Evolutionary conservation across 2,888 invertebrate species (phyloP).

Genomic region (Tetheella fluctuosa): DNA sequence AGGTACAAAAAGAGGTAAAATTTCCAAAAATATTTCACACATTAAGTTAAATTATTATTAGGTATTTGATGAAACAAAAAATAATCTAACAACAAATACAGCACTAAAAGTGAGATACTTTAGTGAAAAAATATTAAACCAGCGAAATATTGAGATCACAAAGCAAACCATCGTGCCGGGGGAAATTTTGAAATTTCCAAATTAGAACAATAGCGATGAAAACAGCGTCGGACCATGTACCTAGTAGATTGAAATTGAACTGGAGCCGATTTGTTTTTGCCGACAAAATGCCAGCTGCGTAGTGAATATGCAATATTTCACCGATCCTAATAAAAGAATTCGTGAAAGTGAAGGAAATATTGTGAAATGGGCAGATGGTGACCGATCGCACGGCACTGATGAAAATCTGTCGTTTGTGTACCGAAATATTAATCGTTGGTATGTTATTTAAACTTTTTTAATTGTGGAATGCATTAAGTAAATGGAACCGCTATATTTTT

Average conservation of each 20-base stretch:
- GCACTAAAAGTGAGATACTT: background rate
- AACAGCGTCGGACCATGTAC: constrained; percentile 25
- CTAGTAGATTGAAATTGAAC: constrained; percentile 48
- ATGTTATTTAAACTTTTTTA: constrained; percentile 19
- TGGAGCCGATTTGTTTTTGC: constrained; percentile 39
- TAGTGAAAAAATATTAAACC: background rate
- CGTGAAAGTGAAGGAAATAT: constrained; percentile 37
- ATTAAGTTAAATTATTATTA: too few relatives aligned
- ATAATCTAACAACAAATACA: too few relatives aligned
- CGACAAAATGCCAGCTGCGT: constrained; percentile 54
- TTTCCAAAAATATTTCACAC: too few relatives aligned
- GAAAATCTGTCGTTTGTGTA: constrained; percentile 12
- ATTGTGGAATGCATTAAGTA: background rate
- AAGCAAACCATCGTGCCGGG: background rate
- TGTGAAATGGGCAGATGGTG: constrained; percentile 46
- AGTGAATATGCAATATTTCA: constrained; percentile 72
- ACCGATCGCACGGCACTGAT: constrained; percentile 22
- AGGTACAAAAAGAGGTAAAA: too few relatives aligned
- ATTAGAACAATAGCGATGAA: constrained; percentile 31
- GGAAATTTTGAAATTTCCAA: constrained; percentile 1
- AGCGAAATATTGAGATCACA: too few relatives aligned
- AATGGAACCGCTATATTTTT: background rate
- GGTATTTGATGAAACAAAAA: too few relatives aligned
- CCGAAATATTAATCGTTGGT: background rate
- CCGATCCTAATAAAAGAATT: constrained; percentile 60